Evolutionary conservation across 2,888 invertebrate species (phyloP).

Genomic region (Harpalus rubripes): DNA sequence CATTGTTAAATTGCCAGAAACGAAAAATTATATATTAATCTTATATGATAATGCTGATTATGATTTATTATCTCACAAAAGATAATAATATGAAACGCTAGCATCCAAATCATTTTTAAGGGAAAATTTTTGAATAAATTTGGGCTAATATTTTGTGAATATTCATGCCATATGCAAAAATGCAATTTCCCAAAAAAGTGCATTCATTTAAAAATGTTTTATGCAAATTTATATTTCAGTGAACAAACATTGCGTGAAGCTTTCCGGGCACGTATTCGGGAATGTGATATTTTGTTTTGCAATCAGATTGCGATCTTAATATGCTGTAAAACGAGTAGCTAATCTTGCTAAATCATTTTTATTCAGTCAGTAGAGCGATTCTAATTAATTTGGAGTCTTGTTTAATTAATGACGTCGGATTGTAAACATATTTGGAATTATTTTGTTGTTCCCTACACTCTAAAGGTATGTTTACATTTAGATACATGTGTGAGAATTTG

Average conservation of each 20-base stretch:
- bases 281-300: not conserved
- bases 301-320: constrained; percentile 17
- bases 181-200: constrained; percentile 17
- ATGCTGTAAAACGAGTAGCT: not conserved
- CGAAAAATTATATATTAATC: too few relatives aligned
- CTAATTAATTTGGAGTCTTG: too few relatives aligned
- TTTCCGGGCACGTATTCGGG: constrained; percentile 12
- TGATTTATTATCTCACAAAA: not conserved
- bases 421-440: too few relatives aligned
- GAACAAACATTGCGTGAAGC: not conserved
- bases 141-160: not conserved
- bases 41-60: too few relatives aligned
- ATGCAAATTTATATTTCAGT: constrained; percentile 21
- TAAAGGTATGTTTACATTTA: too few relatives aligned
- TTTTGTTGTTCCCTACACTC: too few relatives aligned
- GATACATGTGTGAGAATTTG: too few relatives aligned
- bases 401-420: too few relatives aligned
- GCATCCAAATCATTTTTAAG: not conserved
- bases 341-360: constrained; percentile 10
- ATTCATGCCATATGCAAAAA: constrained; percentile 21
- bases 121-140: constrained; percentile 8
- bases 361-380: not conserved
- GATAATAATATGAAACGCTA: not conserved
- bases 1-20: too few relatives aligned
- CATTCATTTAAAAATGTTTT: constrained; percentile 23